Base-by-base conservation (phyloP, 2,888 invertebrate genomes). In the Hydrotaea cyrtoneurina region DNA sequence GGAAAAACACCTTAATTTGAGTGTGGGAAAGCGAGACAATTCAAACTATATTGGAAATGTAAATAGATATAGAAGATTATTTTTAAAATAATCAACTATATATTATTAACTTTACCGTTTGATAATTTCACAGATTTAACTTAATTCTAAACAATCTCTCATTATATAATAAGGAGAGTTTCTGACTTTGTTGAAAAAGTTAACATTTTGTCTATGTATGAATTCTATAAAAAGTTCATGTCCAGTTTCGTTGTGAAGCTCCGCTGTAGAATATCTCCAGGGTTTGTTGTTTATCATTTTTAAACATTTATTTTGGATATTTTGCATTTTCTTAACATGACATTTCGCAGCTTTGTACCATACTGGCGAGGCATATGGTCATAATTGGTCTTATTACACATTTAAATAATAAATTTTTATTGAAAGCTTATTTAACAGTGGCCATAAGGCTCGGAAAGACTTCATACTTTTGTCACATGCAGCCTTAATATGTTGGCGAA, bases 301-400 rank as follows among this genome's bases (percentile, higher is more conserved):
- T 39, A 79, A 46, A 36, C 46, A 62, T 79, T 79, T 79, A 31
- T 79, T 79, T 62, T 79, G 64, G 2, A 73, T 64, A 15, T 53
- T 43, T 79, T 79, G 73, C 31, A 74, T 15, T 17, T 64, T 64
- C 31, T 73, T 73, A 17, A 31, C 11, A n/a, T 80, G 66, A n/a
- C 36, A 69, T 19, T 36, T 23, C 0, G 69, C 80, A 11, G 66
- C 46, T 31, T 69, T 69, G 39, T 46, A 46, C 19, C 39, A 57
- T n/a, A 55, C 43, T 39, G 31, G 76, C 23, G 46, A 39, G 8
- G 66, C 55, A 39, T 55, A 77, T 8, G 66, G n/a, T 39, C 46
- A 66, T 7, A 15, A 36, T 36, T 15, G 76, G 66, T 55, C 64
- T 66, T 4, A 66, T 66, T 13, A 66, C 50, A 55, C 66, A 55